phyloP scores from a whole-genome alignment of 1,140 invertebrate species.

The Camponotus vicinus region DNA sequence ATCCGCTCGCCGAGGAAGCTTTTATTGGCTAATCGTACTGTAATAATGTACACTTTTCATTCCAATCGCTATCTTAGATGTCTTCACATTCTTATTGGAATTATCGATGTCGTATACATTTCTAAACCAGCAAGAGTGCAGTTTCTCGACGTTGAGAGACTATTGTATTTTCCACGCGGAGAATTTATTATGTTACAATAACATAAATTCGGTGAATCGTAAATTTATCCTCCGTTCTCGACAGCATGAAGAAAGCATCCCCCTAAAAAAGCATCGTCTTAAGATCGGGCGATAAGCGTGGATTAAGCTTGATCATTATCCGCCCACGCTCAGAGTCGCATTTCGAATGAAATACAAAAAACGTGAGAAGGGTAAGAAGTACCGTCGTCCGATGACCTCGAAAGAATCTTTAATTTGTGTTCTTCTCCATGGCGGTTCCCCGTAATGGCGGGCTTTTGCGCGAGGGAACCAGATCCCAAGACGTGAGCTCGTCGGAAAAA shows the following conservation, averaged over 20 bases:
- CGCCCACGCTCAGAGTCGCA: not conserved
- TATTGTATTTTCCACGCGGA: not conserved
- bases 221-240: not conserved
- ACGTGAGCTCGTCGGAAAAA: slow-evolving; percentile 56
- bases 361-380: slow-evolving; percentile 43
- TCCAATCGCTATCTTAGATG: not conserved
- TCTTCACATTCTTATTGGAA: slow-evolving; percentile 19
- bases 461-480: slow-evolving; percentile 42
- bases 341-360: slow-evolving; percentile 29
- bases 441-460: slow-evolving; percentile 58
- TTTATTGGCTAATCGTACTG: slow-evolving; percentile 24
- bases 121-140: not conserved
- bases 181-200: too few relatives aligned
- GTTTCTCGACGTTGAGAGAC: not conserved
- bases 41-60: slow-evolving; percentile 25
- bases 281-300: not conserved
- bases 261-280: not conserved
- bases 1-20: slow-evolving; percentile 25
- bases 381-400: slow-evolving; percentile 26
- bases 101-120: not conserved
- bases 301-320: not conserved
- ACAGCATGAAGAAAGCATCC: not conserved
- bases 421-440: slow-evolving; percentile 23
- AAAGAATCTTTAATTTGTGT: slow-evolving; percentile 49
- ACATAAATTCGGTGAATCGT: not conserved